Evolutionary conservation across 2,888 invertebrate genomes (phyloP).

Genomic region (Lamellibrachia satsuma): DNA sequence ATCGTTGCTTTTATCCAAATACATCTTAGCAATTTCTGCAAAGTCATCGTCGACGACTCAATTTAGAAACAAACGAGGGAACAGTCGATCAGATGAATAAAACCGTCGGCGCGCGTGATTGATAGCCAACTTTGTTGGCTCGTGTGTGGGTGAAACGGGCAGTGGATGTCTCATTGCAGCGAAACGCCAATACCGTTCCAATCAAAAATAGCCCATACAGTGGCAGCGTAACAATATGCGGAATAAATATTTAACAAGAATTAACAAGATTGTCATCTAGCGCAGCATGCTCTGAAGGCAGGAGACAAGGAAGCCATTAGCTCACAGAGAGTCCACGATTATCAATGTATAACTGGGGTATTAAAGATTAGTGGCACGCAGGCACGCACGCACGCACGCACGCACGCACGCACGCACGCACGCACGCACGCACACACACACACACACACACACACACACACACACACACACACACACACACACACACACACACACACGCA

Average conservation of each 20-base stretch:
- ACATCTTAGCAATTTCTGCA: not conserved
- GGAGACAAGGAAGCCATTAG: not conserved
- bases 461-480: too few relatives aligned
- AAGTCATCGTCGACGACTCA: not conserved
- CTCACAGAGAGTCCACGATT: not conserved
- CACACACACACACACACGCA: too few relatives aligned
- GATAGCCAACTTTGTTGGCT: not conserved
- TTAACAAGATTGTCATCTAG: not conserved
- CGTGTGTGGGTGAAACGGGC: not conserved
- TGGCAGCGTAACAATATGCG: not conserved
- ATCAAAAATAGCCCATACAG: not conserved
- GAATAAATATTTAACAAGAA: not conserved
- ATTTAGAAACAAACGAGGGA: not conserved
- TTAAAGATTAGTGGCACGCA: too few relatives aligned
- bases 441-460: too few relatives aligned
- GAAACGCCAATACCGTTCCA: not conserved
- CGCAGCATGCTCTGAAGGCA: not conserved
- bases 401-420: too few relatives aligned
- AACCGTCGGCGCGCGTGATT: not conserved
- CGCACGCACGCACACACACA: too few relatives aligned
- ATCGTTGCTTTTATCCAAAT: not conserved
- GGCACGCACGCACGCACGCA: too few relatives aligned
- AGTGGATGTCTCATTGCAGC: not conserved
- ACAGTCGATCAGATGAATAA: not conserved
- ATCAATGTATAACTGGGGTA: not conserved